Evolutionary conservation across 2,888 invertebrate genomes (phyloP).

Genomic region (Timandra comae): DNA sequence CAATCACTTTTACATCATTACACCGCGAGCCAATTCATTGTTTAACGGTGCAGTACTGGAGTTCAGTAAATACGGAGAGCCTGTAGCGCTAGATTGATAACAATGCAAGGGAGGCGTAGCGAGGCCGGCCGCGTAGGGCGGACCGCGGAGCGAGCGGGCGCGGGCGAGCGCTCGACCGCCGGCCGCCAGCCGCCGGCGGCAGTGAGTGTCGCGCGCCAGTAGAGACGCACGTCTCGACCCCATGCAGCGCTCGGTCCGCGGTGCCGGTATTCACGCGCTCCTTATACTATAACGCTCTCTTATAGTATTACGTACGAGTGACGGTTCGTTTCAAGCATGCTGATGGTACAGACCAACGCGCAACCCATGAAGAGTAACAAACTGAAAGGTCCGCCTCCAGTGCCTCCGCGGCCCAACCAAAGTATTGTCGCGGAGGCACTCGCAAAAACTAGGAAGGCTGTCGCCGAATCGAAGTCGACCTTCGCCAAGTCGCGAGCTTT

Average conservation of each 20-base stretch:
- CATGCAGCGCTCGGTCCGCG: slow-evolving; percentile 52
- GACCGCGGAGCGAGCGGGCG: slow-evolving; percentile 16
- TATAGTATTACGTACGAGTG: slow-evolving; percentile 73
- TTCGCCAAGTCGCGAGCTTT: slow-evolving; percentile 58
- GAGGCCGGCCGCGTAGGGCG: no score
- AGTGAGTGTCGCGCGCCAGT: slow-evolving; percentile 58
- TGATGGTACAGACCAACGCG: slow-evolving; percentile 76
- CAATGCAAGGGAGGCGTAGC: no score
- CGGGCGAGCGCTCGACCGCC: slow-evolving; percentile 8
- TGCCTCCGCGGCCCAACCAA: slow-evolving; percentile 87
- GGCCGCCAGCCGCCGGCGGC: slow-evolving; percentile 24
- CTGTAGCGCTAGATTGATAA: no score
- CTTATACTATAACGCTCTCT: slow-evolving; percentile 65
- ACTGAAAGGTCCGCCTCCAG: slow-evolving; percentile 83
- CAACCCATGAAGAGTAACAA: slow-evolving; percentile 72
- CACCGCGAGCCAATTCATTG: slow-evolving; percentile 51
- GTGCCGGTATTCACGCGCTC: slow-evolving; percentile 59
- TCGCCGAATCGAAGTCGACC: slow-evolving; percentile 65
- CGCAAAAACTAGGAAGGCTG: slow-evolving; percentile 79
- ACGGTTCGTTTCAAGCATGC: slow-evolving; percentile 58
- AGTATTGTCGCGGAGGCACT: slow-evolving; percentile 84
- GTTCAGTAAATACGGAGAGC: no score
- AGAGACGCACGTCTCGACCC: slow-evolving; percentile 46
- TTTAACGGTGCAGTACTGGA: slow-evolving; percentile 27
- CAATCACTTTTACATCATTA: slow-evolving; percentile 54